Conservation (phyloP, 1,140 invertebrate genomes). For the Dolichoris vasculosae region DNA sequence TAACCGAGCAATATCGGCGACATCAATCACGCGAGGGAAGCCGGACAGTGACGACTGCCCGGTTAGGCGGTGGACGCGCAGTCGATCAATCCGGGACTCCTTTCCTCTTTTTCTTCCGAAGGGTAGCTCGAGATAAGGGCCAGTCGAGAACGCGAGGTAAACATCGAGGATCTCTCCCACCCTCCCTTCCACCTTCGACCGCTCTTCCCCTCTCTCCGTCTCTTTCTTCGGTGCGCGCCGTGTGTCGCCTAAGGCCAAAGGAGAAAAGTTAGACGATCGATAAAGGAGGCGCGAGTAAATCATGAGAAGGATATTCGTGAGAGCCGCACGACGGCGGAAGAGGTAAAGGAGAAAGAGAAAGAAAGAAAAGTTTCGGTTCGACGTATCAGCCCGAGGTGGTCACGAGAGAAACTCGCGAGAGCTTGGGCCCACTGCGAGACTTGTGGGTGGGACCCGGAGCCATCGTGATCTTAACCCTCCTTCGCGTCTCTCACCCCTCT, state of each 20-base stretch:
- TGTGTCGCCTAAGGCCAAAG: conserved; percentile 39
- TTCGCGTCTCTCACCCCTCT: conserved; percentile 45
- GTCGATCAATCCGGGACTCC: conserved; percentile 46
- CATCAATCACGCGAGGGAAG: conserved; percentile 45
- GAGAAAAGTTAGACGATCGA: conserved; percentile 51
- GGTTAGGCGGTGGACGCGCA: conserved; percentile 25
- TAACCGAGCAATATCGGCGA: conserved; percentile 46
- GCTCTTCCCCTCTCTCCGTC: not conserved
- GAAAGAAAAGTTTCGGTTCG: conserved; percentile 68
- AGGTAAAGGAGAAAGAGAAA: conserved; percentile 48
- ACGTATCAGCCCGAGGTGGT: conserved; percentile 74
- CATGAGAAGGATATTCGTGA: conserved; percentile 72
- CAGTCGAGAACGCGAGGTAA: not conserved
- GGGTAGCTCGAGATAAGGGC: conserved; percentile 3
- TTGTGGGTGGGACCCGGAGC: conserved; percentile 70
- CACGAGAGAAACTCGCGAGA: conserved; percentile 65
- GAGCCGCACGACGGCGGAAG: conserved; percentile 57
- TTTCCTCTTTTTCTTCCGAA: not conserved
- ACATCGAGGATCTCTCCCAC: not conserved
- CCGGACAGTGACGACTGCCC: conserved; percentile 44
- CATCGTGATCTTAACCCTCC: conserved; percentile 65
- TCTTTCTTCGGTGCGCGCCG: not conserved
- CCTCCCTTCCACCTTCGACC: not conserved
- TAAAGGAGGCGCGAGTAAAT: conserved; percentile 65
- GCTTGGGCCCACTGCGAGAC: conserved; percentile 59